A percentile compares a stretch with the other conserved stretches of the same genome.
Conservation (phyloP, 1,140 invertebrate species). For the Eulimnadia texana region DNA sequence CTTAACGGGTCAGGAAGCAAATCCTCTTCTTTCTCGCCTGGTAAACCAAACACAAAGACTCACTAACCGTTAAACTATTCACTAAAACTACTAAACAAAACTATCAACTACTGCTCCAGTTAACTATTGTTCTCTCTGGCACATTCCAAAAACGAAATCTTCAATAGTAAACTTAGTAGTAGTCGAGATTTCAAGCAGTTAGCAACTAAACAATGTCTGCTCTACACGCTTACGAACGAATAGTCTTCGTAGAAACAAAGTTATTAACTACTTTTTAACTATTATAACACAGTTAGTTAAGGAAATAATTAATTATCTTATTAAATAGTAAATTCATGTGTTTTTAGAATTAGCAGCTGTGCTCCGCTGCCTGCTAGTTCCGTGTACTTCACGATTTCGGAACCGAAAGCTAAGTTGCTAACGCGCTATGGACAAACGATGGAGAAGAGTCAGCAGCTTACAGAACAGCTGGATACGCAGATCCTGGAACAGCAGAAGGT, state of each 20-base stretch:
- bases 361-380: conserved; percentile 41
- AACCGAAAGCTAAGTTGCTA: conserved; percentile 50
- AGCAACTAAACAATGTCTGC: neutral
- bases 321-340: neutral
- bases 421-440: conserved; percentile 33
- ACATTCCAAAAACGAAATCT: too few species aligned
- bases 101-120: too few species aligned
- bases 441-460: conserved; percentile 23
- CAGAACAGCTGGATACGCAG: conserved; percentile 19
- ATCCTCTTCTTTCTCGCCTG: too few species aligned
- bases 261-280: neutral
- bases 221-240: neutral
- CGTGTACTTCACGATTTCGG: conserved; percentile 50
- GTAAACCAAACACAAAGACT: too few species aligned
- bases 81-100: too few species aligned
- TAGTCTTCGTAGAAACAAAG: neutral
- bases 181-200: neutral
- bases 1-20: too few species aligned
- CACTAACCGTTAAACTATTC: too few species aligned
- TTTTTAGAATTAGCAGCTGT: conserved; percentile 24
- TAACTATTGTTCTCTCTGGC: too few species aligned
- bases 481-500: conserved; percentile 31
- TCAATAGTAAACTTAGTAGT: neutral
- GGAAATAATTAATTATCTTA: neutral
- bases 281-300: neutral